Conservation (phyloP, 1,140 invertebrate genomes). For the Formica exsecta region DNA sequence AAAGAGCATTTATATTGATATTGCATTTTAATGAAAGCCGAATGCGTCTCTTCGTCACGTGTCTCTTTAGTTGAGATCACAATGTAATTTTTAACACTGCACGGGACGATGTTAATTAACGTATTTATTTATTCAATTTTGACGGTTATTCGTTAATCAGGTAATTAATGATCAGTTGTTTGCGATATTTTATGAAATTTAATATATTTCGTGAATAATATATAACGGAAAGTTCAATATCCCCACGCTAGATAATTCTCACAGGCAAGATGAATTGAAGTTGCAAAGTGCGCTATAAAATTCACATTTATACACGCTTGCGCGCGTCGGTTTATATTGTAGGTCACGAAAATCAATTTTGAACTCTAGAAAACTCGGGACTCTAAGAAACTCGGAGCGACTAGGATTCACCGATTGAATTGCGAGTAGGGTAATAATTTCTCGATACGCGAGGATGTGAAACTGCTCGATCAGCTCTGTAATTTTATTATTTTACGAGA, state of each 20-base stretch:
- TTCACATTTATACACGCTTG: constrained; percentile 16
- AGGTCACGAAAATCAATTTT: constrained; percentile 39
- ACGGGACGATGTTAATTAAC: neutral
- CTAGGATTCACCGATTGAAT: constrained; percentile 48
- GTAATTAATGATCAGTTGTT: neutral
- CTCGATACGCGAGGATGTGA: constrained; percentile 7
- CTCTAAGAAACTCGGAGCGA: constrained; percentile 16
- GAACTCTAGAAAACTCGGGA: constrained; percentile 7
- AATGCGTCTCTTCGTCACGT: neutral
- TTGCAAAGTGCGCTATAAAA: constrained; percentile 26
- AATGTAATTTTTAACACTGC: constrained; percentile 19
- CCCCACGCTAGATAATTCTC: neutral
- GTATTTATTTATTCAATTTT: constrained; percentile 32
- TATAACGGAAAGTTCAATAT: neutral
- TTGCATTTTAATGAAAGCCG: constrained; percentile 39
- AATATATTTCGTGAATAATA: neutral
- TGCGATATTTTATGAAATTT: neutral
- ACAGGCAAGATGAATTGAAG: neutral
- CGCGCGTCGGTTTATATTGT: neutral
- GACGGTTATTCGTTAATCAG: neutral
- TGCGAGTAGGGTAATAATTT: constrained; percentile 29
- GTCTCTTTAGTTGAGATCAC: neutral
- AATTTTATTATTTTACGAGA: constrained; percentile 76
- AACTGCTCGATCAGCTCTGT: constrained; percentile 66
- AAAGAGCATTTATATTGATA: constrained; percentile 69